These are phyloP conservation scores for Octomys mimax DNA, from an alignment of 2,797 vertebrate genomes.

Conservation along the genomic window DNA sequence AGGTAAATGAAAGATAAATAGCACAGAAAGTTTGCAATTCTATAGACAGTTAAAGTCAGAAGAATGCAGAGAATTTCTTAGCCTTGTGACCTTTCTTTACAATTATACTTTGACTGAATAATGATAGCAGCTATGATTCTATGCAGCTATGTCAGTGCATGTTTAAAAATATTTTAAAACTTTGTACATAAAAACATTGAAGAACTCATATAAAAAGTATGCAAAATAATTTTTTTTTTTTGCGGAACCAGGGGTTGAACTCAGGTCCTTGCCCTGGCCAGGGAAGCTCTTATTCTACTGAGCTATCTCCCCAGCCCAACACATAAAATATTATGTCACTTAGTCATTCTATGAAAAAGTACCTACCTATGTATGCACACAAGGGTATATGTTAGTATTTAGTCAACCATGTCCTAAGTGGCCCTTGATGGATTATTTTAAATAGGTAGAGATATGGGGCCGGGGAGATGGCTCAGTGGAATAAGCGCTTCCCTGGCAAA, in stretches of 20 bases:
- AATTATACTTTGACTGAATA: slow-evolving; percentile 16
- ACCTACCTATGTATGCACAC: not conserved
- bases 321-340: not conserved
- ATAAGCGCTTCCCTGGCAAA: no score
- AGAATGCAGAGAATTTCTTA: slow-evolving; percentile 29
- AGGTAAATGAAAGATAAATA: slow-evolving; percentile 57
- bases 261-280: no score
- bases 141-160: not conserved
- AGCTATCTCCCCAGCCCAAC: no score
- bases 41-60: slow-evolving; percentile 46
- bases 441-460: not conserved
- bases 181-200: slow-evolving; percentile 41
- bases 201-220: slow-evolving; percentile 48
- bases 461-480: no score
- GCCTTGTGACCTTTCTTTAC: not conserved
- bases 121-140: not conserved
- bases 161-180: slow-evolving; percentile 15
- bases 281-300: no score
- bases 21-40: slow-evolving; percentile 25
- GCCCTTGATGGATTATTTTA: not conserved
- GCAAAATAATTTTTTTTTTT: no score
- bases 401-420: not conserved
- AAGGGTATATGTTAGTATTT: not conserved
- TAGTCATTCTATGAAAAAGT: not conserved
- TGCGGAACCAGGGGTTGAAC: no score